Conservation (phyloP, 1,140 invertebrate genomes). For the Drosophila sp. region DNA sequence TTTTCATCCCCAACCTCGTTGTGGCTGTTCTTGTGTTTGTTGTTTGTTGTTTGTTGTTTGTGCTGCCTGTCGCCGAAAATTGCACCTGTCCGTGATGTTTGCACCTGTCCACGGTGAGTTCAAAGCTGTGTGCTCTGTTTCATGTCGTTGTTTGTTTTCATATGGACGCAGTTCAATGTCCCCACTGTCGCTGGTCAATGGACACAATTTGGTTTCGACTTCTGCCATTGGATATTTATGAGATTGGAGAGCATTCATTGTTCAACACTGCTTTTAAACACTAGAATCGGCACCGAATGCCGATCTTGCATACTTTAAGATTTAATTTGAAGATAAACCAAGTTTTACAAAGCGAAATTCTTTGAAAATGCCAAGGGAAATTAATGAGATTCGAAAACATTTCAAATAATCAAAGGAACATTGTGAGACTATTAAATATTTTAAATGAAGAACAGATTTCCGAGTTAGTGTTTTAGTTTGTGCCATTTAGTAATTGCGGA, state of each 20-base stretch:
- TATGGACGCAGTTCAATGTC: constrained; percentile 61
- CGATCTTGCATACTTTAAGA: no score
- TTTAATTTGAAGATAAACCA: no score
- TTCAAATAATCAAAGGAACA: no score
- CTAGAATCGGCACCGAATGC: no score
- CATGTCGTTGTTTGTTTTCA: constrained; percentile 43
- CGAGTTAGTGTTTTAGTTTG: no score
- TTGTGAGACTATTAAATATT: no score
- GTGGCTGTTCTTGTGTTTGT: constrained; percentile 5
- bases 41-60: not conserved
- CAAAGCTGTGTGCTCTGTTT: constrained; percentile 47
- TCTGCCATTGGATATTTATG: constrained; percentile 34
- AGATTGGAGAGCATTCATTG: constrained; percentile 23
- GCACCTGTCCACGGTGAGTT: constrained; percentile 70
- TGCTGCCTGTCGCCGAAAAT: constrained; percentile 50
- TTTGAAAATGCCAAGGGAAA: no score
- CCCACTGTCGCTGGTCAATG: constrained; percentile 38
- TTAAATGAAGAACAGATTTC: no score
- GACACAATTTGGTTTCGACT: constrained; percentile 23
- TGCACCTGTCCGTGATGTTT: constrained; percentile 67
- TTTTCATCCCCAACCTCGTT: not conserved
- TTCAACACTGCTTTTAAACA: not conserved
- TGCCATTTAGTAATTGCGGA: no score
- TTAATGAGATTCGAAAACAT: no score
- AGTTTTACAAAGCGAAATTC: no score